Percentiles rank a stretch among this genome's conserved stretches.
These are phyloP conservation scores for Zaprionus tsacasi DNA, from an alignment of 1,140 invertebrate genomes.

Conservation along the genomic window DNA sequence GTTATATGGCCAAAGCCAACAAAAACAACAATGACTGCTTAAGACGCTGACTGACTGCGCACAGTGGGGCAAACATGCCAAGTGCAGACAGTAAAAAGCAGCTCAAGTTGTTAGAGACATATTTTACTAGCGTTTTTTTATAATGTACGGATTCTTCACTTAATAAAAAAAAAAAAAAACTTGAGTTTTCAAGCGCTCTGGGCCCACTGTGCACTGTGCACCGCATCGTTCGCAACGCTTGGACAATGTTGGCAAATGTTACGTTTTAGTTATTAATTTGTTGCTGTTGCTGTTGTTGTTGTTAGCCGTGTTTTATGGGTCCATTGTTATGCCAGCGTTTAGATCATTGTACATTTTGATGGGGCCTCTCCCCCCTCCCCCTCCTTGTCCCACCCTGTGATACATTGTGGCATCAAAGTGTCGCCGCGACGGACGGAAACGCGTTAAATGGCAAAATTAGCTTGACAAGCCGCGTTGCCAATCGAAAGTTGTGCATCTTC, in stretches of 20 bases:
- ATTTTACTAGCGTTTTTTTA: not conserved
- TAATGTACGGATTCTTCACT: no score
- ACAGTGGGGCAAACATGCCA: slow-evolving; percentile 18
- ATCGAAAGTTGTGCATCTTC: slow-evolving; percentile 31
- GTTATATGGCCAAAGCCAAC: slow-evolving; percentile 62
- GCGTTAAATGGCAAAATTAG: slow-evolving; percentile 3
- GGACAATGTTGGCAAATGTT: slow-evolving; percentile 62
- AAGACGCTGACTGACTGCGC: not conserved
- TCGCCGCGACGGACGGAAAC: slow-evolving; percentile 16
- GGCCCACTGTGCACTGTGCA: slow-evolving; percentile 40
- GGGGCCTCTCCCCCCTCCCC: not conserved
- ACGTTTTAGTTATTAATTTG: slow-evolving; percentile 68
- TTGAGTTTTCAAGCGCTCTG: not conserved
- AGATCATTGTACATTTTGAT: slow-evolving; percentile 53
- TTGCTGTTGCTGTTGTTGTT: slow-evolving; percentile 27
- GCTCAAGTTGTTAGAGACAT: not conserved
- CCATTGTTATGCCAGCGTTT: slow-evolving; percentile 64
- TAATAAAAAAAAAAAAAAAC: no score
- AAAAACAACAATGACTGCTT: slow-evolving; percentile 25
- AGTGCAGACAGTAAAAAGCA: not conserved
- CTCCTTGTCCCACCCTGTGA: not conserved
- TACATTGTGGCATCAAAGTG: no score
- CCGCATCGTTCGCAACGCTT: slow-evolving; percentile 49
- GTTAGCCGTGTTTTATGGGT: slow-evolving; percentile 60
- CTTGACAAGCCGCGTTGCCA: not conserved